Evolutionary conservation across 2,888 invertebrate species (phyloP).

Genomic region (Apamea monoglypha): DNA sequence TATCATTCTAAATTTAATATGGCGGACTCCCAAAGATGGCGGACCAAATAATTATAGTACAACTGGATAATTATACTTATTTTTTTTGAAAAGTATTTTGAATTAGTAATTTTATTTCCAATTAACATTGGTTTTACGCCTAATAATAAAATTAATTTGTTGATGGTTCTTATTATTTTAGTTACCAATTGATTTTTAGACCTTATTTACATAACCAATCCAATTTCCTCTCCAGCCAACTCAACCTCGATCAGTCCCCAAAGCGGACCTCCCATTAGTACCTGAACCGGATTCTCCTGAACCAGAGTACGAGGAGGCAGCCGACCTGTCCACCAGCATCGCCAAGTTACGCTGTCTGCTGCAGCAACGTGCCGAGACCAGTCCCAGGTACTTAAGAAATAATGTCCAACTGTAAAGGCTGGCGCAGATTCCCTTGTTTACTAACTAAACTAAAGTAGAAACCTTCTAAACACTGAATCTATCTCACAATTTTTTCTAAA

Average conservation of each 20-base stretch:
- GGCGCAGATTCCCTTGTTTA: too few relatives aligned
- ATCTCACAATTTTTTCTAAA: too few relatives aligned
- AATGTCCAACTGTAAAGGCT: neutral
- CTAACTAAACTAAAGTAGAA: too few relatives aligned
- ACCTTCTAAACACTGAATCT: too few relatives aligned
- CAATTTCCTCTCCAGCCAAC: conserved; percentile 64
- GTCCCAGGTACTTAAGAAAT: conserved; percentile 52
- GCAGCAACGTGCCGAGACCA: conserved; percentile 87
- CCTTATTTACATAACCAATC: neutral
- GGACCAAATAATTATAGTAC: neutral
- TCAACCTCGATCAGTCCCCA: conserved; percentile 55
- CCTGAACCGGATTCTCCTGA: conserved; percentile 90
- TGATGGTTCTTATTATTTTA: neutral
- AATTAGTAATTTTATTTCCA: neutral
- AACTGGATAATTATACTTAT: too few relatives aligned
- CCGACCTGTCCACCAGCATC: conserved; percentile 93
- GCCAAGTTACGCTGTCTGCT: conserved; percentile 92
- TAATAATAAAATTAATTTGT: neutral
- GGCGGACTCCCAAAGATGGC: neutral
- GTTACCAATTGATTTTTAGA: neutral
- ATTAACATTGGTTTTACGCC: neutral
- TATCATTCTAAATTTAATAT: neutral
- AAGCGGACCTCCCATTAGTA: conserved; percentile 38
- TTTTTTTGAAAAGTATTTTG: too few relatives aligned
- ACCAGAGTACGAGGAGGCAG: conserved; percentile 93